Percentiles rank a stretch among this genome's conserved stretches.
phyloP scores from a whole-genome alignment of 1,140 invertebrate species.

The Mamestra configurata region DNA sequence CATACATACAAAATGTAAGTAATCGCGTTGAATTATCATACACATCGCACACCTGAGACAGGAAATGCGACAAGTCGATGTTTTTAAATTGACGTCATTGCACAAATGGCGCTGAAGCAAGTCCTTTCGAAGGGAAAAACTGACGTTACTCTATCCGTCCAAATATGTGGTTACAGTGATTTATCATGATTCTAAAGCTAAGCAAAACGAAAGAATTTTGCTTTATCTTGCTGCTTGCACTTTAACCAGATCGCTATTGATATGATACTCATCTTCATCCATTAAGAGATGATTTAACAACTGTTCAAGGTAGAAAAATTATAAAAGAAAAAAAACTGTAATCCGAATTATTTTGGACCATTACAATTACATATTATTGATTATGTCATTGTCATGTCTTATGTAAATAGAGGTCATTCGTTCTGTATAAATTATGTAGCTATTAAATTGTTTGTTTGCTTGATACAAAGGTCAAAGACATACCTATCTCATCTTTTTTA shows the following conservation, averaged over 20 bases:
- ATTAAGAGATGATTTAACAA: no score
- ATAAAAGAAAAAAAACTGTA: background rate
- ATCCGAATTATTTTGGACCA: background rate
- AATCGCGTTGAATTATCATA: background rate
- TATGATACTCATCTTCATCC: no score
- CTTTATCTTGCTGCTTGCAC: no score
- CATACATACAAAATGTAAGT: background rate
- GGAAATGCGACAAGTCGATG: conserved; percentile 27
- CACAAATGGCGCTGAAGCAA: background rate
- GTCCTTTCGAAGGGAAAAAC: background rate
- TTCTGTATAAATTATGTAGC: conserved; percentile 18
- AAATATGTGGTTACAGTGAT: background rate
- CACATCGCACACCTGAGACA: conserved; percentile 29
- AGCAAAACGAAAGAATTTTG: no score
- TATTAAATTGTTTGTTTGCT: conserved; percentile 20
- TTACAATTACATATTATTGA: conserved; percentile 26
- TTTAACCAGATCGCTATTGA: no score
- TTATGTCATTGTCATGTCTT: background rate
- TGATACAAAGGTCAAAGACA: conserved; percentile 32
- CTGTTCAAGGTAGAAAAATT: background rate
- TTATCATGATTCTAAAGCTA: background rate
- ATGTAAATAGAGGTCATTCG: conserved; percentile 24
- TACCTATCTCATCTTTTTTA: conserved; percentile 20
- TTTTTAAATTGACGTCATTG: conserved; percentile 33
- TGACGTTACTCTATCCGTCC: background rate